phyloP scores from a whole-genome alignment of 2,797 vertebrate species.

The Fistularia commersonii region DNA sequence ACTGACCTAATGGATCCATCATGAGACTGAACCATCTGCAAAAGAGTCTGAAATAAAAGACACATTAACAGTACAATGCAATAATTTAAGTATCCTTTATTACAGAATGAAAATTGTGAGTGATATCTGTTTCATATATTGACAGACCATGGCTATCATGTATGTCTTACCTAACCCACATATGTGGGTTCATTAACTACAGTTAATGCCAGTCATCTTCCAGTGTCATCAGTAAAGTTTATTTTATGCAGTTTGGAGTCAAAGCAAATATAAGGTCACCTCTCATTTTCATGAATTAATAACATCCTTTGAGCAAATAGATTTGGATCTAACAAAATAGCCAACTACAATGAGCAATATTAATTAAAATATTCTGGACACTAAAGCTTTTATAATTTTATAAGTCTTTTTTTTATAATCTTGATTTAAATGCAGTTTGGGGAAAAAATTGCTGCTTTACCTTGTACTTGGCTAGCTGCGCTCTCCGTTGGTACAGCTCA shows the following conservation, averaged over 20 bases:
- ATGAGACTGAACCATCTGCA: conserved; percentile 87
- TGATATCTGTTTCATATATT: neutral
- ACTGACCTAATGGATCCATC: conserved; percentile 87
- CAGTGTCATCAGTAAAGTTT: conserved; percentile 14
- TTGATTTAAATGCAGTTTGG: conserved; percentile 9
- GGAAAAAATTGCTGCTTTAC: conserved; percentile 62
- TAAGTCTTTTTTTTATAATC: too few species aligned
- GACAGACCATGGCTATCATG: too few species aligned
- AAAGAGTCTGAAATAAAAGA: conserved; percentile 75
- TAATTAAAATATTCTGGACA: neutral
- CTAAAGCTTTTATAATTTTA: too few species aligned
- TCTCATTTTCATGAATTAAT: too few species aligned
- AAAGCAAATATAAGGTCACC: conserved; percentile 23
- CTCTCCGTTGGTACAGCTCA: conserved; percentile 95
- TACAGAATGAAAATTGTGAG: neutral
- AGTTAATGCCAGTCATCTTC: neutral
- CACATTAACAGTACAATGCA: conserved; percentile 18
- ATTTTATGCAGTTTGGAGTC: conserved; percentile 13
- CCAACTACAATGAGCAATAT: too few species aligned
- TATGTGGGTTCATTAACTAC: too few species aligned
- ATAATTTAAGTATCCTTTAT: neutral
- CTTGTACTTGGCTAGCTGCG: conserved; percentile 94
- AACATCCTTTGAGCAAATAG: too few species aligned
- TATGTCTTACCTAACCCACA: neutral
- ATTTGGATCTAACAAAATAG: too few species aligned